Evolutionary conservation across 2,888 invertebrate genomes (phyloP), one percentile per base, ranked within the genome.

Genomic region (Lymantria dispar): DNA sequence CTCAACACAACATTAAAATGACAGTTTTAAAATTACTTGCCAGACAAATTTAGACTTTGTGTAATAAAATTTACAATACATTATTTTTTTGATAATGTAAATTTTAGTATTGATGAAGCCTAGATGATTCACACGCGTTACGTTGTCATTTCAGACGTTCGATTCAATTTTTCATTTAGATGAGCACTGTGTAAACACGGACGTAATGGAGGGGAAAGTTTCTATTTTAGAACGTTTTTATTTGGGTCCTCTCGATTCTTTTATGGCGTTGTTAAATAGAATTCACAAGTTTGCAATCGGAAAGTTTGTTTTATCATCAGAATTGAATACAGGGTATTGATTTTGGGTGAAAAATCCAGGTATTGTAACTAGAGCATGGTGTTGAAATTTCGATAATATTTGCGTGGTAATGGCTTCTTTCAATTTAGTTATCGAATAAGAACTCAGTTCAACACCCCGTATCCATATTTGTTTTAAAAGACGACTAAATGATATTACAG

Each of bases 111-210:
- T 51, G 47, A 74, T 68, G 38, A 41, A 56, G 50, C 59, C 54
- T 69, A 73, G 76, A 78, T 68, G 78, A 80, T 83, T 80, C 77
- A 81, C 76, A 74, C 75, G 74, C 75, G 76, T 75, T 76, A 76
- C 72, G 75, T 76, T 87, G 87, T 86, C 87, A 85, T 86, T 84
- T 86, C 73, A 72, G 83, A 80, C 83, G 79, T 78, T 75, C 71
- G 78, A 85, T 83, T 83, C 81, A 83, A 89, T 89, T 88, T 87
- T 86, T 89, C 88, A 86, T 83, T 64, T 72, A 79, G 80, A 79
- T 68, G 77, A 67, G 74, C 74, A 73, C 75, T 78, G 75, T 74
- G 80, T 83, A 84, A 86, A 87, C 81, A 85, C 67, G 56, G 62
- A 68, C 55, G 68, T 60, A 66, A 70, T 66, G 56, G 72, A 78